Evolutionary conservation across 2,888 invertebrate genomes (phyloP), one percentile per base, ranked within the genome.

Genomic region (Cheilosia vulpina): DNA sequence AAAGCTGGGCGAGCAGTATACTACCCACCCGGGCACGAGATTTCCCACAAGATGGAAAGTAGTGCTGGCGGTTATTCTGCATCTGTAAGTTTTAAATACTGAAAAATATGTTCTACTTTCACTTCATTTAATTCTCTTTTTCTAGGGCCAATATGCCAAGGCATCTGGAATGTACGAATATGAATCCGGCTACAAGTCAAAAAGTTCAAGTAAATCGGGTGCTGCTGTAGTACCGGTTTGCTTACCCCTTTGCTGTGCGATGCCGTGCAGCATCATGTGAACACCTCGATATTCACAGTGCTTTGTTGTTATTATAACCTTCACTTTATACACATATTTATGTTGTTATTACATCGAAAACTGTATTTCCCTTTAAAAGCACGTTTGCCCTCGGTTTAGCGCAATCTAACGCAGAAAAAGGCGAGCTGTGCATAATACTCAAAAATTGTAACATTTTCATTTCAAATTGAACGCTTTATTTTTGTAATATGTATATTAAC

Each of bases 1-100:
- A 89, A 90, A 89, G 94, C 96, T 31, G 97, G 97, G 0, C 96
- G 97, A 0, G 96, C 97, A 2, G 96, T 97, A 13, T 98, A 97
- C 93, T 97, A 97, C 93, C 97, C 97, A 43, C 97, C 97, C 0
- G 97, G 97, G 19, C 96, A 96, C 88, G 96, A 96, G 87, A 96
- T 96, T 90, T 94, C 94, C n/a, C 95, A 94, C 91, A 96, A 96
- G 88, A 96, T 96, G 88, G 95, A 94, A 88, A 93, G 93, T 11
- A 91, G 92, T 87, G 89, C 90, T 65, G 91, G 90, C 73, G 93
- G 93, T 87, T 93, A 93, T 53, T 93, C 94, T 88, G 92, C 92
- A 71, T 92, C 94, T 83, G 94, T 94, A 90, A 92, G 93, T 91
- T 45, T 15, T 41, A 1, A n/a, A 47, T 17, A 27, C 5, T 9